phyloP scores from a whole-genome alignment of 2,888 invertebrate genomes.

The Anarsia innoxiella region DNA sequence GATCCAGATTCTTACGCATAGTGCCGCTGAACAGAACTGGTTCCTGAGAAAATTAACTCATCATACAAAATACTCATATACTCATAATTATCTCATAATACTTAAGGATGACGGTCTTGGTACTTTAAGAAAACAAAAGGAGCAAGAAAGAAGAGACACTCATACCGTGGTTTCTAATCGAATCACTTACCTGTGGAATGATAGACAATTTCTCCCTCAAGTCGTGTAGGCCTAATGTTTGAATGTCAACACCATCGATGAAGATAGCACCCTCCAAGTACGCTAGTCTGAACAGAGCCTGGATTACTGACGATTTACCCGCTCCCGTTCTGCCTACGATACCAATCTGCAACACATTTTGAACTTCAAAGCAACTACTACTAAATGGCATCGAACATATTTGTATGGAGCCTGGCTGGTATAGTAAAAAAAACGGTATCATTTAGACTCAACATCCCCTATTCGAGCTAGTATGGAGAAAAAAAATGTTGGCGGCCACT shows the following conservation, averaged over 20 bases:
- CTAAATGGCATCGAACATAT: too few relatives aligned
- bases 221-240: conserved; percentile 74
- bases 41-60: conserved; percentile 73
- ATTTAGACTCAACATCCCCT: too few relatives aligned
- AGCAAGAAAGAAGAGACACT: too few relatives aligned
- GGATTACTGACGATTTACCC: conserved; percentile 81
- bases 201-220: conserved; percentile 78
- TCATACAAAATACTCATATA: too few relatives aligned
- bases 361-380: too few relatives aligned
- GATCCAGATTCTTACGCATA: conserved; percentile 87
- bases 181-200: conserved; percentile 75
- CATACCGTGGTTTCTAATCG: too few relatives aligned
- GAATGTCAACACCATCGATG: conserved; percentile 80
- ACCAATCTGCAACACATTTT: conserved; percentile 74
- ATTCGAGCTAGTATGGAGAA: too few relatives aligned
- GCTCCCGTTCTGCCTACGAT: conserved; percentile 81
- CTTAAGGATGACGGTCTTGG: too few relatives aligned
- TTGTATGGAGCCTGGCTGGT: too few relatives aligned
- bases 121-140: background rate
- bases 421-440: too few relatives aligned
- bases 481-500: too few relatives aligned
- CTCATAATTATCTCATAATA: too few relatives aligned
- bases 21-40: conserved; percentile 90
- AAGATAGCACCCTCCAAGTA: conserved; percentile 78
- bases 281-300: conserved; percentile 79